phyloP scores from a whole-genome alignment of 2,113 vertebrate genomes.

The Hymenochirus boettgeri region DNA sequence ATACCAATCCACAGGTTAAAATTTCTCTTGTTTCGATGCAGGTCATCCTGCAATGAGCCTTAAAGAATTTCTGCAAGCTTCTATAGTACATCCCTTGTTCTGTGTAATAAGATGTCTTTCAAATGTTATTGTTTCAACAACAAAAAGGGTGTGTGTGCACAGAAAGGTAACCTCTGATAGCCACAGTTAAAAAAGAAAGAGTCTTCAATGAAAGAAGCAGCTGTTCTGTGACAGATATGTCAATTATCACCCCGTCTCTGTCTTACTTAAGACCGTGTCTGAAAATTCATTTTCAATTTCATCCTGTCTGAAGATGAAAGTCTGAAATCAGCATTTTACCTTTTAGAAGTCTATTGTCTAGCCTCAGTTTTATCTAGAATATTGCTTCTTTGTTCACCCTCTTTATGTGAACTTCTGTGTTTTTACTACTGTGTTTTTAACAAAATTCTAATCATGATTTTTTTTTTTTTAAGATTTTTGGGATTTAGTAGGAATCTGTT shows the following conservation, averaged over 20 bases:
- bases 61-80: conserved; percentile 4
- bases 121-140: conserved; percentile 36
- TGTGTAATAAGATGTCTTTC: conserved; percentile 28
- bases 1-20: neutral
- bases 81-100: neutral
- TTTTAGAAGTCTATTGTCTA: conserved; percentile 3
- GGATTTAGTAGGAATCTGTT: no score
- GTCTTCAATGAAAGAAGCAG: conserved; percentile 35
- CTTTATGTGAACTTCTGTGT: no score
- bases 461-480: no score
- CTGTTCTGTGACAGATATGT: conserved; percentile 34
- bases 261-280: conserved; percentile 28
- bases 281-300: conserved; percentile 39
- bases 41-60: conserved; percentile 16
- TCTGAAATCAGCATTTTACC: conserved; percentile 27
- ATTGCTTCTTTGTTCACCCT: no score
- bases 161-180: conserved; percentile 26
- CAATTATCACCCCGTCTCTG: conserved; percentile 17
- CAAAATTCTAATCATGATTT: no score
- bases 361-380: neutral
- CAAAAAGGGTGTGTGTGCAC: conserved; percentile 17
- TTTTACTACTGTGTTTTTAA: no score
- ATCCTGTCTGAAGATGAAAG: conserved; percentile 36
- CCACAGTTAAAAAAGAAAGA: conserved; percentile 30
- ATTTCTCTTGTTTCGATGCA: conserved; percentile 7